A percentile compares a stretch with the other conserved stretches of the same genome.
Evolutionary conservation across 2,113 vertebrate species (phyloP).

Genomic region (Albula goreensis): DNA sequence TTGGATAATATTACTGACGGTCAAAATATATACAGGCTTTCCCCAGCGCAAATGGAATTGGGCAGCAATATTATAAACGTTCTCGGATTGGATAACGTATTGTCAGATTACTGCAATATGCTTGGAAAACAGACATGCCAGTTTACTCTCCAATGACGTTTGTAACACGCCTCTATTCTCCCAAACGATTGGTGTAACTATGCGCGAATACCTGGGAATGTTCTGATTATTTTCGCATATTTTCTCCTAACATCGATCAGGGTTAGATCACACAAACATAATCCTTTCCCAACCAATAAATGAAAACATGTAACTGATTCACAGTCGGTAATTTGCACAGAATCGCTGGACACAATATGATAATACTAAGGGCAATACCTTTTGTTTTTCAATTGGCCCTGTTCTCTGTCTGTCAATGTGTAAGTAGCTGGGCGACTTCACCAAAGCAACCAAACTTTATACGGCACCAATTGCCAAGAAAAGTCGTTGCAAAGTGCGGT

Average conservation of each 20-base stretch:
- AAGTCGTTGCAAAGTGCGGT: not conserved
- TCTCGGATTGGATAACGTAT: not conserved
- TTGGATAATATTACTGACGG: slow-evolving; percentile 44
- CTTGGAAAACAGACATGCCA: not conserved
- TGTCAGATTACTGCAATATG: slow-evolving; percentile 7
- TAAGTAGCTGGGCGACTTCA: not conserved
- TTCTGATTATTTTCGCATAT: not conserved
- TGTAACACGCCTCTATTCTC: slow-evolving; percentile 7
- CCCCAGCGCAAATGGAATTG: slow-evolving; percentile 7
- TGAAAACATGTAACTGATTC: not conserved
- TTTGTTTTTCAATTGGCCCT: not conserved
- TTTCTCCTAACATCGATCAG: not conserved
- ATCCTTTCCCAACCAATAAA: not conserved
- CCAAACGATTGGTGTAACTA: slow-evolving; percentile 14
- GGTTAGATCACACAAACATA: not conserved
- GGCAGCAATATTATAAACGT: slow-evolving; percentile 32
- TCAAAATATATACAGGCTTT: slow-evolving; percentile 29
- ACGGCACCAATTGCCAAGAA: not conserved
- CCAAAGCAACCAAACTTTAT: slow-evolving; percentile 8
- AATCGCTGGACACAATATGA: not conserved
- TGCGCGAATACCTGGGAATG: not conserved
- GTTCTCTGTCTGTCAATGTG: not conserved
- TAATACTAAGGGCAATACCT: not conserved
- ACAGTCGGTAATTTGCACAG: not conserved
- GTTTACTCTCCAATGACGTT: not conserved